Evolutionary conservation across 2,888 invertebrate species (phyloP).

Genomic region (Tenthredo livida): DNA sequence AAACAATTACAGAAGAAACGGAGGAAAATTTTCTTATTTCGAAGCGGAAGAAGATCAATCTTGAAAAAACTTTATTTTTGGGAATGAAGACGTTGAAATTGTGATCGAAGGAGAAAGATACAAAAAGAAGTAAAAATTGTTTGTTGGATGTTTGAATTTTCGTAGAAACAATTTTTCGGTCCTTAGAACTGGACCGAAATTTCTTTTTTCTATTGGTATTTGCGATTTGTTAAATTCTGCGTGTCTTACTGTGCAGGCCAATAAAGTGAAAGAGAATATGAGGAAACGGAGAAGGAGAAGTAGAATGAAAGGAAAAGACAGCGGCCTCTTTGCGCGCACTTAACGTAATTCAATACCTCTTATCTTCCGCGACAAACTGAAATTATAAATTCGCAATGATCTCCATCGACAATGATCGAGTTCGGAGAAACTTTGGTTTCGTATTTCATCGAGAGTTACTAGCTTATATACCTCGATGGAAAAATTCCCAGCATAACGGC

Average conservation of each 20-base stretch:
- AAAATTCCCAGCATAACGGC: not conserved
- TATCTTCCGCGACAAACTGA: conserved; percentile 50
- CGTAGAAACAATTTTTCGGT: not conserved
- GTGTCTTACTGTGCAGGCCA: not conserved
- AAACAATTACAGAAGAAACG: not conserved
- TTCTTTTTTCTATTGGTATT: not conserved
- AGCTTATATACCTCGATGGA: not conserved
- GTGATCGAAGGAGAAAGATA: not conserved
- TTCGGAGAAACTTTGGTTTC: conserved; percentile 45
- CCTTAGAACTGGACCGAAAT: not conserved
- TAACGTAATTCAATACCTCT: conserved; percentile 41
- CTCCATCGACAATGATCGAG: conserved; percentile 49
- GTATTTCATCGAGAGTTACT: conserved; percentile 39
- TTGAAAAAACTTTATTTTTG: no score
- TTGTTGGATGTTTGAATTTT: not conserved
- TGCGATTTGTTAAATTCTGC: not conserved
- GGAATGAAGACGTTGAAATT: no score
- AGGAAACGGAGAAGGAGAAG: not conserved
- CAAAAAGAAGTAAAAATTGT: not conserved
- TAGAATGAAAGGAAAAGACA: not conserved
- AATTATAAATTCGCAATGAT: conserved; percentile 51
- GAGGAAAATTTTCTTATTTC: not conserved
- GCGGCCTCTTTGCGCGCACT: conserved; percentile 11
- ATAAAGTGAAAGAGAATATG: not conserved
- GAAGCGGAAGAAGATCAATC: no score